Evolutionary conservation across 1,140 invertebrate species (phyloP).

Genomic region (Daktulosphaira vitifoliae): DNA sequence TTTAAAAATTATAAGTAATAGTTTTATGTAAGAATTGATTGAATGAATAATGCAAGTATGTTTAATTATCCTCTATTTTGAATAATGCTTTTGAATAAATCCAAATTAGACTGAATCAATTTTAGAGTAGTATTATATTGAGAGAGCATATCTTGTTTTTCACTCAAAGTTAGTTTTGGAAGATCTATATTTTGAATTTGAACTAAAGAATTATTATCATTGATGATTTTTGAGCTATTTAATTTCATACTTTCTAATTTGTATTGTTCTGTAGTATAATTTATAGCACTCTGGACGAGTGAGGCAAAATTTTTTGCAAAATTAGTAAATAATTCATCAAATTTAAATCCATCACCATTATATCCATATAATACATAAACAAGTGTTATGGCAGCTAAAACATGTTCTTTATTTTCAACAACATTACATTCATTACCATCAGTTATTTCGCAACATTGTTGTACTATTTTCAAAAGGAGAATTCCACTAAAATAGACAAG

Average conservation of each 20-base stretch:
- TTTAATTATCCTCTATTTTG: no score
- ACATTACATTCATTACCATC: neutral
- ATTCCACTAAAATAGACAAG: constrained; percentile 1
- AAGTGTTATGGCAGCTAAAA: constrained; percentile 1
- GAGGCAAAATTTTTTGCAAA: neutral
- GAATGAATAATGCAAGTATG: no score
- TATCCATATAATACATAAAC: neutral
- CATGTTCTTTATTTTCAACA: neutral
- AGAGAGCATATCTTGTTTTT: neutral
- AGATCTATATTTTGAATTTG: neutral
- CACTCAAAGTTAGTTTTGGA: neutral
- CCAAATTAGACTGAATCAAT: neutral
- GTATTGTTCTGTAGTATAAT: neutral
- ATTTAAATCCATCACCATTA: neutral
- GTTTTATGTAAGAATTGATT: no score
- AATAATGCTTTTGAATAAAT: neutral
- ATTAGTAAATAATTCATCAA: neutral
- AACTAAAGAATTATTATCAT: neutral
- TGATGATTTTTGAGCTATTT: neutral
- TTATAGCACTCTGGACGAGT: neutral
- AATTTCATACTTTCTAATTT: neutral
- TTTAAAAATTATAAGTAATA: no score
- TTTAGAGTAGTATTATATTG: neutral
- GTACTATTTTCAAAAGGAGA: neutral
- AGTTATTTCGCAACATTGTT: neutral